These are phyloP conservation scores for Coreoperca whiteheadi DNA, from an alignment of 2,113 vertebrate species.

Conservation along the genomic window DNA sequence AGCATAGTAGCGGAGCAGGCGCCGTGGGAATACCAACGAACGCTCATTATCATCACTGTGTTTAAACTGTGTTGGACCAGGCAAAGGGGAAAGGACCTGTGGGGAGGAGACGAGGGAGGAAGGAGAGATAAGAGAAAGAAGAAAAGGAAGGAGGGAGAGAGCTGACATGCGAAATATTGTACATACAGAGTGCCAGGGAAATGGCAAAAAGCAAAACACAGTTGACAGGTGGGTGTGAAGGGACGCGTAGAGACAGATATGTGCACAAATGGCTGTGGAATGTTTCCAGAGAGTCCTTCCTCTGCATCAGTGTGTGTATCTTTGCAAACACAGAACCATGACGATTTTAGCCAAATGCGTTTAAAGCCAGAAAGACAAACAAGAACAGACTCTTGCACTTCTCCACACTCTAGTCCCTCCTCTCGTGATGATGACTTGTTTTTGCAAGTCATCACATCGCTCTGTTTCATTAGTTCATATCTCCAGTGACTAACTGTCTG, in stretches of 20 bases:
- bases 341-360: background rate
- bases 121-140: background rate
- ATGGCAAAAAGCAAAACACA: background rate
- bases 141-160: background rate
- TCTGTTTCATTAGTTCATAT: constrained; percentile 58
- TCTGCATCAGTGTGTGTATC: background rate
- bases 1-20: constrained; percentile 43
- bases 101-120: background rate
- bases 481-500: constrained; percentile 64
- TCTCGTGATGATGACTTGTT: constrained; percentile 53
- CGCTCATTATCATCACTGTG: constrained; percentile 58
- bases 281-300: background rate
- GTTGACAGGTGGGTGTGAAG: constrained; percentile 43
- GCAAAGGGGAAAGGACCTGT: constrained; percentile 5
- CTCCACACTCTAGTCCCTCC: background rate
- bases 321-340: background rate
- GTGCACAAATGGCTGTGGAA: constrained; percentile 6
- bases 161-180: constrained; percentile 9
- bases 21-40: constrained; percentile 71
- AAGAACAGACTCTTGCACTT: background rate
- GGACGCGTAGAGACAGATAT: constrained; percentile 9
- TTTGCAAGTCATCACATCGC: constrained; percentile 20
- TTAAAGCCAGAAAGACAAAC: background rate
- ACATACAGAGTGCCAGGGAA: constrained; percentile 7
- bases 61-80: constrained; percentile 30